Conservation (phyloP, 2,888 invertebrate genomes). For the Dioctria linearis region DNA sequence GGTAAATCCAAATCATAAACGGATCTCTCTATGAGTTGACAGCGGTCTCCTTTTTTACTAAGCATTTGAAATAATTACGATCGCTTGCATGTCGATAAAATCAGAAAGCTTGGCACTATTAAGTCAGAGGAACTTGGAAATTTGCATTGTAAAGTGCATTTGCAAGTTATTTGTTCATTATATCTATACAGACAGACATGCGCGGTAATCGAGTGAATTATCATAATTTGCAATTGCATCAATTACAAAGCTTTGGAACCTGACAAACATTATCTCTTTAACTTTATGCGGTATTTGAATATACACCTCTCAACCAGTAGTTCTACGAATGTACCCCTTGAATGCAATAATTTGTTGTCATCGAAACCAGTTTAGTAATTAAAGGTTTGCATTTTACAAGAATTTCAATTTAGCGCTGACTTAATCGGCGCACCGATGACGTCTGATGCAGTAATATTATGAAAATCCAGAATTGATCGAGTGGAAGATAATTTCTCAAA, state of each 20-base stretch:
- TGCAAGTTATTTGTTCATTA: background rate
- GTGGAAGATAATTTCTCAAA: constrained; percentile 1
- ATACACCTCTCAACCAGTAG: background rate
- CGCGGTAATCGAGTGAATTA: background rate
- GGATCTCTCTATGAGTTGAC: background rate
- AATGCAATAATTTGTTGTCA: constrained; percentile 7
- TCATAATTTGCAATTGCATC: background rate
- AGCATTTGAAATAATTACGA: background rate
- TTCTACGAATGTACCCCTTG: background rate
- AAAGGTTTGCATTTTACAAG: background rate
- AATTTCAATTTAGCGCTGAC: constrained; percentile 16
- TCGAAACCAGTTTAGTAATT: constrained; percentile 22
- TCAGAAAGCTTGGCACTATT: background rate
- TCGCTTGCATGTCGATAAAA: constrained; percentile 7
- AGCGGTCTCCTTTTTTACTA: background rate
- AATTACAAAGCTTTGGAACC: background rate
- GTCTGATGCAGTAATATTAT: background rate
- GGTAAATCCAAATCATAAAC: background rate
- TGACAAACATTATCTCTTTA: constrained; percentile 8
- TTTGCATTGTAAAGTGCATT: constrained; percentile 32
- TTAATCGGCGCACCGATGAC: constrained; percentile 5
- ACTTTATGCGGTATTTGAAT: background rate
- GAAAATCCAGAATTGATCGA: constrained; percentile 2
- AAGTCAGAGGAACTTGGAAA: background rate
- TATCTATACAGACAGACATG: background rate